Conservation (phyloP, 1,140 invertebrate species). For the Zaprionus inermis region DNA sequence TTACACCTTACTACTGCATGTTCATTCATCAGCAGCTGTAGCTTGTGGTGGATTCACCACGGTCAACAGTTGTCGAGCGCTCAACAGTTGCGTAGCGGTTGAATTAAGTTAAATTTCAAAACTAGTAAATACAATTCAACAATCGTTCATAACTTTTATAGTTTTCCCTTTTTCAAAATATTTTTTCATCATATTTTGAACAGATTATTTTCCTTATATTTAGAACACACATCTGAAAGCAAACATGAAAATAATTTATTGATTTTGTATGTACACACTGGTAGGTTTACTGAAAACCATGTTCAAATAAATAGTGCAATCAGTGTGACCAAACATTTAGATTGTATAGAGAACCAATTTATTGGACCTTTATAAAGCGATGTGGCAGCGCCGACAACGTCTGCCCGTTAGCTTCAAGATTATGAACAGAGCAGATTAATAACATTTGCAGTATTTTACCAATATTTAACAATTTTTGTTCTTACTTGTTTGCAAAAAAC, state of each 20-base stretch:
- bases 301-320: not conserved
- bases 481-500: not conserved
- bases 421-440: too few species aligned
- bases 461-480: not conserved
- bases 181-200: not conserved
- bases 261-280: constrained; percentile 26
- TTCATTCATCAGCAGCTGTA: constrained; percentile 75
- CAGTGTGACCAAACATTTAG: constrained; percentile 19
- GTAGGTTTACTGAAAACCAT: not conserved
- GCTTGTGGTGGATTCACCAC: constrained; percentile 35
- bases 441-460: too few species aligned
- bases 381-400: constrained; percentile 5
- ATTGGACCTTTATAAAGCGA: not conserved
- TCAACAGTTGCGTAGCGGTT: constrained; percentile 39
- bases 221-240: not conserved
- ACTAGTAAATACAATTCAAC: not conserved
- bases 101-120: not conserved
- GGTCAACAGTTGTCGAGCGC: not conserved
- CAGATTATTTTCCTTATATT: not conserved
- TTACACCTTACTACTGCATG: constrained; percentile 67
- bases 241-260: not conserved
- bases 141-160: not conserved
- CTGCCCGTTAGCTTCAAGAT: too few species aligned
- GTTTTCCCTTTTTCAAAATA: not conserved
- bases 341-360: not conserved